These are phyloP conservation scores for Sclerurus mexicanus DNA, from an alignment of 2,113 vertebrate species.

Conservation along the genomic window DNA sequence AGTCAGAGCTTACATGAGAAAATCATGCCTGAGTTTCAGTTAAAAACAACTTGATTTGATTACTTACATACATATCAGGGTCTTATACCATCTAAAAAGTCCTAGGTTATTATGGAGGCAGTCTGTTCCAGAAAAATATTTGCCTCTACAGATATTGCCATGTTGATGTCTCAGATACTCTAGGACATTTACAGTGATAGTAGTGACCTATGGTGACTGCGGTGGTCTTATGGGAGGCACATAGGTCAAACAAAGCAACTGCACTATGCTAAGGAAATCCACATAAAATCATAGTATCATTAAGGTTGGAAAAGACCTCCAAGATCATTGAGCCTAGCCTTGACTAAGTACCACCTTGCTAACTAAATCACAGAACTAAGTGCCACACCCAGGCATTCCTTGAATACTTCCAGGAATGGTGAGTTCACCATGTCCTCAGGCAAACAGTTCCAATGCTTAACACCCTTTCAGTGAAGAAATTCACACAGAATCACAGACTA, in stretches of 20 bases:
- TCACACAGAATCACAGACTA: not conserved
- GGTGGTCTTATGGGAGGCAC: not conserved
- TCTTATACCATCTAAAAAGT: not conserved
- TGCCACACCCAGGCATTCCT: not conserved
- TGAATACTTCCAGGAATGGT: not conserved
- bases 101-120: not conserved
- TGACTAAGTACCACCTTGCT: not conserved
- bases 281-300: not conserved
- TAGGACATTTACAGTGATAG: not conserved
- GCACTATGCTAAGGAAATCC: not conserved
- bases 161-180: not conserved
- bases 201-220: not conserved
- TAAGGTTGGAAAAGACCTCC: not conserved
- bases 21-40: not conserved
- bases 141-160: accelerated
- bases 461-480: not conserved
- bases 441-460: not conserved
- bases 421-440: not conserved
- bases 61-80: not conserved
- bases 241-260: not conserved
- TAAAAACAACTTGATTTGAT: not conserved
- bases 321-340: not conserved
- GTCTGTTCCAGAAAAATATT: not conserved
- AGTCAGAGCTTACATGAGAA: not conserved
- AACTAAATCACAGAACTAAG: not conserved